Evolutionary conservation across 2,797 vertebrate species (phyloP).

Genomic region (Botia kubotai): DNA sequence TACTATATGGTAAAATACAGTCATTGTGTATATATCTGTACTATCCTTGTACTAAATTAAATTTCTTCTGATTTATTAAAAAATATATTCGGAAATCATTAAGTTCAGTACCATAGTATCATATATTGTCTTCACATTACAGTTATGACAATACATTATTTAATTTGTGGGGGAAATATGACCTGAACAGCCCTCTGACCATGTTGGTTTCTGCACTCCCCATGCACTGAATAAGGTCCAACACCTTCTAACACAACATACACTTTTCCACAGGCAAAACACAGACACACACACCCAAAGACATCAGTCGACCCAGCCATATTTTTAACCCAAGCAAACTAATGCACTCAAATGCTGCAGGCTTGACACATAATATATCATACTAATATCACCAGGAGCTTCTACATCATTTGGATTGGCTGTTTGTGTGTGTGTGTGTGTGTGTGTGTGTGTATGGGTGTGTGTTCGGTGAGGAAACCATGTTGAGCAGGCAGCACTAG

Average conservation of each 20-base stretch:
- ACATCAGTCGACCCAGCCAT: slow-evolving; percentile 9
- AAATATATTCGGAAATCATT: no score
- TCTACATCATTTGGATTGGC: slow-evolving; percentile 18
- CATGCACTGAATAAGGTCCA: neutral
- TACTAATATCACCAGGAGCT: slow-evolving; percentile 31
- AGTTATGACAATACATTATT: neutral
- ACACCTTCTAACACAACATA: neutral
- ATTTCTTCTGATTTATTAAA: no score
- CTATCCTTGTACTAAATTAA: no score
- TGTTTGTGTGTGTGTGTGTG: slow-evolving; percentile 23
- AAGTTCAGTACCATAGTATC: neutral
- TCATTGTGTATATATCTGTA: no score
- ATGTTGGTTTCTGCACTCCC: no score
- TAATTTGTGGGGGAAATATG: neutral
- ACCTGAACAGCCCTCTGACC: neutral
- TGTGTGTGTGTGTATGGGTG: neutral
- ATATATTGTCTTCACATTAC: neutral
- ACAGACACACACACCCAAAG: no score
- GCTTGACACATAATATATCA: slow-evolving; percentile 33
- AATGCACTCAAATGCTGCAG: neutral
- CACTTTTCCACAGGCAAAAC: neutral
- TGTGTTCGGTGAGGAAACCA: slow-evolving; percentile 9
- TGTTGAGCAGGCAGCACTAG: slow-evolving; percentile 26
- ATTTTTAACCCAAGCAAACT: neutral
- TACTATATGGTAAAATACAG: no score